Base-by-base conservation (phyloP, 2,113 vertebrate species). In the Sinocyclocheilus anophthalmus region DNA sequence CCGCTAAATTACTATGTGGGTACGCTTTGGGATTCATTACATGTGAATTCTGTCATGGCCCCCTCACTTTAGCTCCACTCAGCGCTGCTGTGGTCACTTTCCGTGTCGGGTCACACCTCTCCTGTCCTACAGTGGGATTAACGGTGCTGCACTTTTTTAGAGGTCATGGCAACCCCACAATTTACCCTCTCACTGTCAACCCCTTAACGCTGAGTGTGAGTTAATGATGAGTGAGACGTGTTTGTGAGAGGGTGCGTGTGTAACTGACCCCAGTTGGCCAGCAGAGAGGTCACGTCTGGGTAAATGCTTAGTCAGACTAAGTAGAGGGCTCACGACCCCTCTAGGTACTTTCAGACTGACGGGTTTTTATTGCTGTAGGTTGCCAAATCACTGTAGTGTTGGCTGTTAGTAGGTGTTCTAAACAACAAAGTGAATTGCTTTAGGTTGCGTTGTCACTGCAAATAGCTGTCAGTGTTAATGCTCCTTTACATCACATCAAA, bases 301-400 rank as follows among this genome's bases (percentile, higher is more conserved):
- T 87, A 85, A 89, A 85, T 85, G 83, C 78, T 87, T 89, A 85
- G 85, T 87, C 82, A 85, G 81, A 50, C 57, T 81, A 72, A 83
- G 81, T 82, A 83, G 86, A 78, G 14, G 70, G 13, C 20, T 84
- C 59, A 67, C n/a, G n/a, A 50, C 57, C 79, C 24, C 12, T 26
- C 8, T 24, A 77, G 50, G n/a, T 48, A 13, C 42, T 0, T 76
- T 48, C 11, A 50, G 4, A 76, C 69, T 77, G 76, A 55, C 76
- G 76, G 16, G 16, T 33, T 55, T 45, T 53, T 33, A 33, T 55
- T 30, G 76, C 7, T 53, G 48, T 26, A 77, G 48, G 26, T 77
- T 55, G 48, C 24, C 24, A 55, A 33, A 77, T 30, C 48, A 30
- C n/a, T 77, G 11, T 16, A 48, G 45, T 6, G 73, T 8, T 76